Evolutionary conservation across 2,797 vertebrate species (phyloP).

Genomic region (Anabacerthia variegaticeps): DNA sequence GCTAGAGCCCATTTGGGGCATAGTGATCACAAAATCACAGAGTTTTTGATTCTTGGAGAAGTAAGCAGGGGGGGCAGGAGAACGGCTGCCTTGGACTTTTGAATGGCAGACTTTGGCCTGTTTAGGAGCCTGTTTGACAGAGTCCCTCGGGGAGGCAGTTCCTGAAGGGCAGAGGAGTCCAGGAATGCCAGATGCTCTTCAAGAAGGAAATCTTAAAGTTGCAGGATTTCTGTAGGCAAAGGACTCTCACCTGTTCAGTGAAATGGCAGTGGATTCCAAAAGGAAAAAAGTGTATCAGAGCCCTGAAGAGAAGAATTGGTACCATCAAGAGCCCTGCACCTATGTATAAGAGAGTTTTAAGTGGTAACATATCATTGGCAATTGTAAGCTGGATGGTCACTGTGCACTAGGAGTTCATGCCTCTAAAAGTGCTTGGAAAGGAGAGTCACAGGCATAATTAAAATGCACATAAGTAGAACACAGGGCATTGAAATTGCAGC

Average conservation of each 20-base stretch:
- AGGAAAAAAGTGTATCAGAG: not conserved
- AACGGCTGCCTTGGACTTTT: not conserved
- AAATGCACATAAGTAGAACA: not conserved
- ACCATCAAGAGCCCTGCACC: not conserved
- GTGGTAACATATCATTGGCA: not conserved
- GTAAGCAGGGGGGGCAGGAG: not conserved
- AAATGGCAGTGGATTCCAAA: not conserved
- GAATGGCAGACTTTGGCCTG: not conserved
- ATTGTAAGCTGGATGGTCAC: not conserved
- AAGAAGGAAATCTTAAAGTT: not conserved
- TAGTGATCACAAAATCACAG: not conserved
- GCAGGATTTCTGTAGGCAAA: not conserved
- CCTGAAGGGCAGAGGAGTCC: not conserved
- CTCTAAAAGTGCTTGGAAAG: not conserved
- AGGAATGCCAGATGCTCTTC: not conserved
- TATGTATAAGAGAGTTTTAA: not conserved
- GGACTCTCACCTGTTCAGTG: not conserved
- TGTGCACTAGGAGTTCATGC: not conserved
- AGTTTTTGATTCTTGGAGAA: not conserved
- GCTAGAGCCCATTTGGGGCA: not conserved
- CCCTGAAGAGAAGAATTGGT: not conserved
- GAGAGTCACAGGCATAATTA: conserved; percentile 17
- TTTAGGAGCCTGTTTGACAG: not conserved
- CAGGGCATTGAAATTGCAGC: not conserved
- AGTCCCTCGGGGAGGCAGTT: not conserved